Evolutionary conservation across 2,113 vertebrate genomes (phyloP), one percentile per base, ranked within the genome.

Genomic region (Poeciliopsis turrubarensis): DNA sequence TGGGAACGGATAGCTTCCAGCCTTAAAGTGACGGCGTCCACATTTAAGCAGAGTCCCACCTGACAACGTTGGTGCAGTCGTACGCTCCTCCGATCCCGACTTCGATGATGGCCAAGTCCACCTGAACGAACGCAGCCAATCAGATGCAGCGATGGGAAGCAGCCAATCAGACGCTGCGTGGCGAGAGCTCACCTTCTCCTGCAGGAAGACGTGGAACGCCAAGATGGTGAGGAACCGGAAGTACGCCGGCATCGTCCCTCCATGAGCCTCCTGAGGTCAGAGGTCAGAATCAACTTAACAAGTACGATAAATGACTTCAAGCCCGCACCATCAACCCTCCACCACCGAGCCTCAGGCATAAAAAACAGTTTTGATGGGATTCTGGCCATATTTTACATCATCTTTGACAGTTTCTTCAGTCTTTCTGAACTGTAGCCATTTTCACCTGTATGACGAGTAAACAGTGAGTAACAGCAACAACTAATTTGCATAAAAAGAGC

Each of bases 211-310:
- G 0, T 99, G 97, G 89, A 99, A 99, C 69, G 97, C 96, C 94
- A 99, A 94, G 87, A 99, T 96, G 3, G 98, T 99, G 84, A 99
- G 96, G 92, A 99, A 99, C 29, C 97, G 96, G 87, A 99, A 99
- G 81, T 99, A 99, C 0, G 96, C 92, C 0, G 97, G 97, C 97
- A 99, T 98, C 61, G 90, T 88, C 31, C 88, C 87, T 0, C 81
- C 84, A 0, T 93, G 75, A 12, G 84, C 72, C 0, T 94, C 95
- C 97, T 99, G 85, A 15, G 0, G 3, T 39, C 68, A 74, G 0
- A 5, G 22, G 63, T 34, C 63, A 65, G 51, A 54, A 19, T 37
- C 34, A 37, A 11, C 34, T 37, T 37, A 37, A 10, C 2, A 37
- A 37, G 34, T 11, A 34, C 7, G 1, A 34, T 8, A 37, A 37